Conservation (phyloP, 2,113 vertebrate species). For the Dunckerocampus dactyliophorus region DNA sequence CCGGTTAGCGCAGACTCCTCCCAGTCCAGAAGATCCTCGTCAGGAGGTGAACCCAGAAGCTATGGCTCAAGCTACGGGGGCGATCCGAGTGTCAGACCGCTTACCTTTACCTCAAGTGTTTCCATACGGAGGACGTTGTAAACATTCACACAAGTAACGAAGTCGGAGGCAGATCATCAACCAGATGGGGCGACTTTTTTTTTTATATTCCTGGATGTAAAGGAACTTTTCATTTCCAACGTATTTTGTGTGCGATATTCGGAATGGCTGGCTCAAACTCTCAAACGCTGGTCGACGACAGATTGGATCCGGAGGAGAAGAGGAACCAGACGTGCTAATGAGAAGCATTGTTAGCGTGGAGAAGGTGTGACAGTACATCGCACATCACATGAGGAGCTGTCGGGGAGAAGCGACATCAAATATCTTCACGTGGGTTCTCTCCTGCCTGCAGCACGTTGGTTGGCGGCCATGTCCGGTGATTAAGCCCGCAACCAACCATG, state of each 20-base stretch:
- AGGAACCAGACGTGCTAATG: constrained; percentile 8
- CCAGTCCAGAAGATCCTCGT: constrained; percentile 33
- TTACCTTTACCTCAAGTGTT: constrained; percentile 85
- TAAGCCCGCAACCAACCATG: no score
- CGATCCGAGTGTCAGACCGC: constrained; percentile 73
- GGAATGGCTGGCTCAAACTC: constrained; percentile 30
- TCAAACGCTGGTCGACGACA: constrained; percentile 21
- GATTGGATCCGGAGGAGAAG: neutral
- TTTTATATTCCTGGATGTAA: constrained; percentile 44
- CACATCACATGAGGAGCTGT: neutral
- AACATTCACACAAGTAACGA: constrained; percentile 60
- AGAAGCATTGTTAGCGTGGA: constrained; percentile 23
- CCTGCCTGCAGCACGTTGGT: no score
- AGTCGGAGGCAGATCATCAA: constrained; percentile 30
- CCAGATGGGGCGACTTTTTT: constrained; percentile 43
- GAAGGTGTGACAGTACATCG: constrained; percentile 2
- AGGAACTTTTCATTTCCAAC: constrained; percentile 6
- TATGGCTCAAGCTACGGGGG: constrained; percentile 67
- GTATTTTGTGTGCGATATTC: constrained; percentile 35
- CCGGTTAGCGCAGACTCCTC: constrained; percentile 26
- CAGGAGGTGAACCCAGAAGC: constrained; percentile 52
- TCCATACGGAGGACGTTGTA: constrained; percentile 73
- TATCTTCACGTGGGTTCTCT: constrained; percentile 19
- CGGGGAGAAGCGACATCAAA: constrained; percentile 14
- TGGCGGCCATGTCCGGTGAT: constrained; percentile 13